A percentile compares a stretch with the other conserved stretches of the same genome.
phyloP scores from a whole-genome alignment of 2,888 invertebrate genomes.

The Drosophila macrospina region DNA sequence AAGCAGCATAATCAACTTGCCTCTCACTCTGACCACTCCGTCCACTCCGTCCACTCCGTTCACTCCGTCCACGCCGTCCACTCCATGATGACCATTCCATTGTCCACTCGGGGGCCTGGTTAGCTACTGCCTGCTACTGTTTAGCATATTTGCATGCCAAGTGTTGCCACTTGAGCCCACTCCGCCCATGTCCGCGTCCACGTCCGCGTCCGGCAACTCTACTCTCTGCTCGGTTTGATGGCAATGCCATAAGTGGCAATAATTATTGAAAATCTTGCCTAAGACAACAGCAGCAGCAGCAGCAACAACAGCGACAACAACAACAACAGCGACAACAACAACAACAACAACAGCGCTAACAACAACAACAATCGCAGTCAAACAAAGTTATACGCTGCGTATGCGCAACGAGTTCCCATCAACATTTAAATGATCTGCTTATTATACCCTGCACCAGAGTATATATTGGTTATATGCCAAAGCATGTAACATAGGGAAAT shows the following conservation, averaged over 20 bases:
- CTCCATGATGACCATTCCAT: constrained; percentile 7
- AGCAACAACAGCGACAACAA: constrained; percentile 50
- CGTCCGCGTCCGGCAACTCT: constrained; percentile 26
- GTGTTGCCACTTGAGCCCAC: constrained; percentile 73
- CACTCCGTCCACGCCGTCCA: background rate
- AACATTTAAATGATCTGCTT: constrained; percentile 78
- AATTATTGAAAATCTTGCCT: constrained; percentile 83
- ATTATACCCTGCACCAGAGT: constrained; percentile 23
- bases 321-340: too few species aligned
- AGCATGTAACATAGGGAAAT: too few species aligned
- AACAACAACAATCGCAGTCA: constrained; percentile 18
- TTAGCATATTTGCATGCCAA: constrained; percentile 81
- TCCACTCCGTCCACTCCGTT: too few species aligned
- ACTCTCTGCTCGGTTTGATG: constrained; percentile 32
- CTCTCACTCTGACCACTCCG: constrained; percentile 1
- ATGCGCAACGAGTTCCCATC: constrained; percentile 62
- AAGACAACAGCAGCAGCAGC: constrained; percentile 67
- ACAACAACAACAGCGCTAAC: too few species aligned
- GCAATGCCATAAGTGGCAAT: constrained; percentile 83
- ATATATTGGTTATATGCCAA: too few species aligned
- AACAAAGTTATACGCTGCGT: constrained; percentile 35
- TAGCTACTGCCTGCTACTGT: constrained; percentile 67
- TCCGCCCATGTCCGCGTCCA: constrained; percentile 60
- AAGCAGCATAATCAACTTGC: constrained; percentile 79
- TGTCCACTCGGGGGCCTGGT: constrained; percentile 23